phyloP scores from a whole-genome alignment of 1,140 invertebrate genomes.

The Leptinotarsa undecemlineata region DNA sequence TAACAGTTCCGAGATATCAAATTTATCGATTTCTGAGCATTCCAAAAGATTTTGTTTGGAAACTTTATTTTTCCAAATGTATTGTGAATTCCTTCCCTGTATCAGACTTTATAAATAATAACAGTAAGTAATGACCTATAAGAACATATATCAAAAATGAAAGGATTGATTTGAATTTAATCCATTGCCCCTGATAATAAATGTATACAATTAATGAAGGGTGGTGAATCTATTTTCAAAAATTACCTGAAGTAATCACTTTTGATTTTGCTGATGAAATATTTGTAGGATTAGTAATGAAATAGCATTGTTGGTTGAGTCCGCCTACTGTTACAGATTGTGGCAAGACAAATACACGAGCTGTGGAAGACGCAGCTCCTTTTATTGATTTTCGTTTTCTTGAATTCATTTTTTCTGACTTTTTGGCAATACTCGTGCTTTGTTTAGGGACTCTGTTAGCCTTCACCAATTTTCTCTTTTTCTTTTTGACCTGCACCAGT shows the following conservation, averaged over 20 bases:
- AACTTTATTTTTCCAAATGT: no score
- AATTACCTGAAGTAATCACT: neutral
- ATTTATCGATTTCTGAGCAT: no score
- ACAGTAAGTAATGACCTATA: no score
- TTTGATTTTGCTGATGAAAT: neutral
- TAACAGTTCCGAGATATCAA: no score
- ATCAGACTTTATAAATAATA: no score
- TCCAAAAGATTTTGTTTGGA: no score
- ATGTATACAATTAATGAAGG: no score
- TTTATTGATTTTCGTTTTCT: conserved; percentile 21
- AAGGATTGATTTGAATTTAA: no score
- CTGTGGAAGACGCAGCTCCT: neutral
- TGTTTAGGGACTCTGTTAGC: neutral
- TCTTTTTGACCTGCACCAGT: neutral
- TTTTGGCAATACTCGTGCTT: neutral
- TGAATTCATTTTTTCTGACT: conserved; percentile 1
- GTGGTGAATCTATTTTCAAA: no score
- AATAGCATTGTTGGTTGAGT: neutral
- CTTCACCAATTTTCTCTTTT: conserved; percentile 2
- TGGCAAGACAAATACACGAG: neutral
- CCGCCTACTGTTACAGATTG: neutral
- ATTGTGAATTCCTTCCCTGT: no score
- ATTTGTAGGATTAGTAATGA: neutral
- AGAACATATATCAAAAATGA: no score
- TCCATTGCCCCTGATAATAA: no score